Conservation (phyloP, 2,797 vertebrate species). For the Scarus forsteni region DNA sequence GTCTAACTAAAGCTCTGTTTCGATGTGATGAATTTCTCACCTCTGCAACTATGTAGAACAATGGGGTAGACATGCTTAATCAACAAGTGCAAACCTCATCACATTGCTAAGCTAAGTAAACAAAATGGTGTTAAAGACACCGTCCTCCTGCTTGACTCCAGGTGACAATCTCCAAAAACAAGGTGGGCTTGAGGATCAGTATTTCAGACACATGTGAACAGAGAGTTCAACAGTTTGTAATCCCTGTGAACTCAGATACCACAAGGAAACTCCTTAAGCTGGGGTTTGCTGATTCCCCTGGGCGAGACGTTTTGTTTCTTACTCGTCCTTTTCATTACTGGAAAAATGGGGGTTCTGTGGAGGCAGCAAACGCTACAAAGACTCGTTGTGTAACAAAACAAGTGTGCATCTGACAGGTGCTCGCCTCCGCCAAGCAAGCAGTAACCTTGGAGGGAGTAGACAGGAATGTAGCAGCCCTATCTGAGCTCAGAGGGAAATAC, state of each 20-base stretch:
- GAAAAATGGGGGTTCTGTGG: constrained; percentile 26
- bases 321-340: constrained; percentile 33
- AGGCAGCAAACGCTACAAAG: constrained; percentile 63
- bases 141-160: constrained; percentile 38
- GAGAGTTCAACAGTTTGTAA: constrained; percentile 40
- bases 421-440: constrained; percentile 65
- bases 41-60: constrained; percentile 57
- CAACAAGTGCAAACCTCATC: constrained; percentile 75
- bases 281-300: constrained; percentile 35
- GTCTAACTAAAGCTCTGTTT: constrained; percentile 31
- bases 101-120: constrained; percentile 73
- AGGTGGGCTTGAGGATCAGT: constrained; percentile 29
- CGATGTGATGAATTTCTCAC: constrained; percentile 63
- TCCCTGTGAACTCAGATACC: constrained; percentile 44
- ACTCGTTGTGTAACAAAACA: constrained; percentile 68
- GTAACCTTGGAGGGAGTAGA: constrained; percentile 86
- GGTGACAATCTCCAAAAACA: constrained; percentile 47
- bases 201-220: constrained; percentile 35
- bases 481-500: constrained; percentile 74
- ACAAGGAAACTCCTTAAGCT: constrained; percentile 32
- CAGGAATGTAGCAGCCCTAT: constrained; percentile 79
- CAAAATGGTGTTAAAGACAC: constrained; percentile 54
- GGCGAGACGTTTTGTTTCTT: constrained; percentile 30
- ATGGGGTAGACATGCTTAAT: constrained; percentile 75
- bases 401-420: constrained; percentile 81